Base-by-base conservation (phyloP, 2,888 invertebrate species). In the Pterobdella sp. region DNA sequence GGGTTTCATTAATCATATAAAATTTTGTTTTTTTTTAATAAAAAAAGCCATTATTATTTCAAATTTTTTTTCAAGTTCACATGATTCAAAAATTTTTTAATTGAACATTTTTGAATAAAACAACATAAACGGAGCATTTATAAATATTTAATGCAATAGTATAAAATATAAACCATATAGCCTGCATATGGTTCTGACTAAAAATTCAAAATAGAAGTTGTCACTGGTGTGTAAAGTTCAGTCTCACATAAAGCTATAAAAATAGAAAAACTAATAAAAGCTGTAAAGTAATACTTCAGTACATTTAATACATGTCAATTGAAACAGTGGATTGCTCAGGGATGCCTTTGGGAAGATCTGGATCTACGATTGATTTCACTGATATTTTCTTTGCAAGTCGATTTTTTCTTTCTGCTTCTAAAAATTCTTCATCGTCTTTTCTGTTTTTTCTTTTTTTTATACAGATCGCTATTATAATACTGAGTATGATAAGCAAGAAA, bases 311-410 rank as follows among this genome's bases (percentile, higher is more conserved):
- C 63, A 71, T 56, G 35, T 71, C 36, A 3, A 71, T 32, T 26
- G 60, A 56, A 3, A 71, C 29, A n/a, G 34, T 63, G n/a, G 63
- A 35, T 14, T 71, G 71, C 36, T 71, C 71, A 1, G 63, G 52
- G 10, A 52, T 63, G 60, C 52, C 52, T 42, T 34, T 22, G 1
- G 71, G 71, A 34, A 71, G 32, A 35, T 71, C 31, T 10, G 71
- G 71, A 35, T 71, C 71, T 7, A 60, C n/a, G n/a, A 34, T 34
- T 32, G 35, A 71, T 1, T 1, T 32, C 2, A 35, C 42, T 31
- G 71, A 71, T 4, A 34, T n/a, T 4, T 56, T 60, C 1, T 63
- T 56, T 71, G 32, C 60, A 32, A 71, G 56, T 31, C 2, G 31
- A 14, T 52, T 69, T 34, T 29, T 69, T 31, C 32, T 69, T n/a